phyloP scores from a whole-genome alignment of 2,113 vertebrate species.

The Mus musculus region GRCm39 chr16:41240501-41241000 shows the following conservation, averaged over 20 bases:
- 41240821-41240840: not conserved
- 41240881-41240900: constrained; percentile 30
- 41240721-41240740: constrained; percentile 23
- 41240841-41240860: not conserved
- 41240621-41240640: constrained; percentile 37
- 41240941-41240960: constrained; percentile 6
- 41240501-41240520: not conserved
- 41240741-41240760: not conserved
- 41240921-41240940: not conserved
- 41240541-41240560: not conserved
- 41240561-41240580: not conserved
- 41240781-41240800: constrained; percentile 46
- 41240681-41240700: constrained; percentile 31
- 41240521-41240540: not conserved
- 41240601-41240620: not conserved
- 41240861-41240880: not conserved
- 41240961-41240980: not conserved
- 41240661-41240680: not conserved
- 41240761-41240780: not conserved
- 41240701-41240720: not conserved
- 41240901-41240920: constrained; percentile 56
- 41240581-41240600: not conserved
- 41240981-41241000: not conserved
- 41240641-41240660: not conserved
- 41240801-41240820: constrained; percentile 30